Evolutionary conservation across 92 coral and sea anemone genomes (phyloP), one percentile per base, ranked within the genome.

Genomic region (Epizoanthus fatuus): DNA sequence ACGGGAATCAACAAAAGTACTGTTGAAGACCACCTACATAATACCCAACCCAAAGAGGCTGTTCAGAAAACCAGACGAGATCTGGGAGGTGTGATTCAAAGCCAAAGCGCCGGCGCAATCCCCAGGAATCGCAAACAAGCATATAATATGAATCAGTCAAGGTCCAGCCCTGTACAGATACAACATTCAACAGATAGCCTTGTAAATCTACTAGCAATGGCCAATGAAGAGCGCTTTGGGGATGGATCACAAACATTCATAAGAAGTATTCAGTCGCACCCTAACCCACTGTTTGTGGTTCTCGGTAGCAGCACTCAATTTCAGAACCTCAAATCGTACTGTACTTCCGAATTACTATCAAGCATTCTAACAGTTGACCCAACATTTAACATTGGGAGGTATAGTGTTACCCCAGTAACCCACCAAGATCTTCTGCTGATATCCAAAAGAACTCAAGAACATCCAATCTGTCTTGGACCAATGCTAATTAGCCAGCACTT

Each of bases 371-470:
- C 86, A 42, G 66, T 86, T 37, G 90, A 86, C 59, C 86, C 90
- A 17, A 86, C 90, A 25, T 80, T 80, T 44, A 80, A 86, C 86
- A 79, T 86, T 17, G 90, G 81, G 3, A 69, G 72, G 90, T 85
- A 62, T 14, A 84, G 72, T 60, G 88, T 73, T 38, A 84, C 88
- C 29, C 82, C 88, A 64, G 85, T 52, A 42, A 80, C 75, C 2
- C 25, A 59, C 32, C 64, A 59, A 17, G 64, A 78, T 78, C 90
- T 86, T 16, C 72, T 86, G 55, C 32, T 86, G 72, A 62, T 64
- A 49, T 86, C 79, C 9, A 86, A 86, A 68, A 84, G 80, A n/a
- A 86, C 75, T 75, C 76, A 76, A 15, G 85, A 77, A 78, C 90
- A 86, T 67, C 86, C 77, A 11, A 85, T 75, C 59, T 74, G 89